phyloP scores from a whole-genome alignment of 2,113 vertebrate species.

The Nematolebias whitei region DNA sequence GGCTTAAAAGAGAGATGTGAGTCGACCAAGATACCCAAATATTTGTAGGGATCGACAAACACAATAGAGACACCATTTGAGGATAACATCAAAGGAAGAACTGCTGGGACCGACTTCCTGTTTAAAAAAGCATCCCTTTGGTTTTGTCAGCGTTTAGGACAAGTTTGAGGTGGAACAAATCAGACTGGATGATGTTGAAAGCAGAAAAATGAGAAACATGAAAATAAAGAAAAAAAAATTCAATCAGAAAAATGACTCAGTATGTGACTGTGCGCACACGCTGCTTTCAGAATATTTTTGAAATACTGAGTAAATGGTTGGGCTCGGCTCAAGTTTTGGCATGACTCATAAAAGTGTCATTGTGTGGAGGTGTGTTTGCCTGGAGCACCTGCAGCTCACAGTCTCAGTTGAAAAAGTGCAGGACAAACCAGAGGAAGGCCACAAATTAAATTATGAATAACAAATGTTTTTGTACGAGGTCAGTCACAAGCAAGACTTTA shows the following conservation, averaged over 20 bases:
- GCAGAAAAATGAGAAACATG: too few species aligned
- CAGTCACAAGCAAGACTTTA: conserved; percentile 21
- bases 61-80: too few species aligned
- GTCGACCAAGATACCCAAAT: too few species aligned
- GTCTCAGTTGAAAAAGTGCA: conserved; percentile 17
- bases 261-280: neutral
- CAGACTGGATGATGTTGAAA: too few species aligned
- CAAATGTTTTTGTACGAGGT: conserved; percentile 40
- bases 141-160: too few species aligned
- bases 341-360: conserved; percentile 51
- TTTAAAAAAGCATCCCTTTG: too few species aligned
- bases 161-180: too few species aligned
- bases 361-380: conserved; percentile 17
- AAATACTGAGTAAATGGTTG: conserved; percentile 23
- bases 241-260: neutral
- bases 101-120: too few species aligned
- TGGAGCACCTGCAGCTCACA: conserved; percentile 59
- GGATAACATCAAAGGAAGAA: too few species aligned
- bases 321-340: conserved; percentile 23
- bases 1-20: too few species aligned
- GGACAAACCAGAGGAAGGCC: conserved; percentile 36
- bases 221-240: too few species aligned
- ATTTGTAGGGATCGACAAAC: too few species aligned
- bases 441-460: conserved; percentile 45
- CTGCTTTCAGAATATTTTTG: conserved; percentile 7